These are phyloP conservation scores for Bufo bufo DNA, from an alignment of 2,113 vertebrate genomes.

Conservation along the genomic window DNA sequence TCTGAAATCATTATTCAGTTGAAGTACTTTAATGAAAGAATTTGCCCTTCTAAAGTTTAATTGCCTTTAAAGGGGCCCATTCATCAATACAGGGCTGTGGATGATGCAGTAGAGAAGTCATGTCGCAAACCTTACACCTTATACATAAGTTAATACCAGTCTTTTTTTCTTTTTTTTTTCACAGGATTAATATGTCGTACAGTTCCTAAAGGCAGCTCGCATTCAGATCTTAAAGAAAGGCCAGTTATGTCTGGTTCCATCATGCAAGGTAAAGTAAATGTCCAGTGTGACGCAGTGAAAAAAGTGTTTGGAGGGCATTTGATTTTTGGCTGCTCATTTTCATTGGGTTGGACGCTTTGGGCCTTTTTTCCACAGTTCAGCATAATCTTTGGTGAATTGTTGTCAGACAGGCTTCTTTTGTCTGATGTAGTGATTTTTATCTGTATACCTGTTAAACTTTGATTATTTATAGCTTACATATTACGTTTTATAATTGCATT, in stretches of 20 bases:
- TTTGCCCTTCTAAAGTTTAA: too few species aligned
- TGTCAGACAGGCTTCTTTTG: too few species aligned
- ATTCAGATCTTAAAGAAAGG: constrained; percentile 90
- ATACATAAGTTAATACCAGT: neutral
- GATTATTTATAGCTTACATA: neutral
- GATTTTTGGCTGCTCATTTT: neutral
- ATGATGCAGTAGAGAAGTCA: neutral
- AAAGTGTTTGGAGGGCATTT: neutral
- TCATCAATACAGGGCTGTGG: neutral
- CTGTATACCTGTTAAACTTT: neutral
- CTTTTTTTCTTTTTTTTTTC: neutral
- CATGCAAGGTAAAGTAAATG: constrained; percentile 94
- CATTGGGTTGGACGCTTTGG: too few species aligned
- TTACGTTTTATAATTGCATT: constrained; percentile 20
- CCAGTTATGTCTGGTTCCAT: constrained; percentile 91
- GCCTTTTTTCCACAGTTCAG: too few species aligned
- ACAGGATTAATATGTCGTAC: constrained; percentile 93
- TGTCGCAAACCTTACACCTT: neutral
- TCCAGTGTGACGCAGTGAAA: neutral
- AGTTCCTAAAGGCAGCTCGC: constrained; percentile 86
- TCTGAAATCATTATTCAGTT: too few species aligned
- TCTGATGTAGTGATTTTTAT: neutral
- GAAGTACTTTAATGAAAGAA: too few species aligned
- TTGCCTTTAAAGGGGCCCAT: neutral
- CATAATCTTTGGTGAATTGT: too few species aligned